Percentiles rank a stretch among this genome's conserved stretches.
These are phyloP conservation scores for Atractosteus spatula DNA, from an alignment of 2,113 vertebrate species.

Conservation along the genomic window DNA sequence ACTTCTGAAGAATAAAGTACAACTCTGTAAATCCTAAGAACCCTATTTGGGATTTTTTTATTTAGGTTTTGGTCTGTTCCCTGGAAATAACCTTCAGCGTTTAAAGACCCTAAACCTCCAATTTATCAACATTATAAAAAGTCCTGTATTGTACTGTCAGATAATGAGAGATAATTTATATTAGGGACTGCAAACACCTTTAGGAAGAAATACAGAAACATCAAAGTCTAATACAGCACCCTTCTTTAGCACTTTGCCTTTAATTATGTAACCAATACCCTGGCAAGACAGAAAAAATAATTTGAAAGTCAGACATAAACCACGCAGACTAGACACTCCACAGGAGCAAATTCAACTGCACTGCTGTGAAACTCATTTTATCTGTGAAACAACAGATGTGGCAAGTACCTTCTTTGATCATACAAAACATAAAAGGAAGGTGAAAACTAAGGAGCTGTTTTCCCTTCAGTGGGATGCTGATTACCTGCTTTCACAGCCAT, in stretches of 20 bases:
- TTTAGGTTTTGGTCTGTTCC: too few relatives aligned
- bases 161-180: too few relatives aligned
- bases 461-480: conserved; percentile 8
- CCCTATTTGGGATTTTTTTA: too few relatives aligned
- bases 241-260: not conserved
- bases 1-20: too few relatives aligned
- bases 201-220: conserved; percentile 11
- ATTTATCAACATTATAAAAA: too few relatives aligned
- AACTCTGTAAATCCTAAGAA: too few relatives aligned
- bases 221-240: not conserved
- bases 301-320: not conserved
- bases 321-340: not conserved
- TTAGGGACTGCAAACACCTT: too few relatives aligned
- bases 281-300: not conserved
- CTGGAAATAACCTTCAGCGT: too few relatives aligned
- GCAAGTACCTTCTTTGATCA: conserved; percentile 19
- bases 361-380: not conserved
- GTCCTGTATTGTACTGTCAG: too few relatives aligned
- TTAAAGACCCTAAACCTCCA: too few relatives aligned
- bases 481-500: not conserved
- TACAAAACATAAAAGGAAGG: not conserved
- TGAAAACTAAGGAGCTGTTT: not conserved
- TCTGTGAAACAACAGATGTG: conserved; percentile 10
- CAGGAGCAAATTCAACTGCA: not conserved
- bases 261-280: conserved; percentile 8